Percentiles rank a stretch among this genome's conserved stretches.
Evolutionary conservation across 1,140 invertebrate species (phyloP).

Genomic region (Polypedilum pembai): DNA sequence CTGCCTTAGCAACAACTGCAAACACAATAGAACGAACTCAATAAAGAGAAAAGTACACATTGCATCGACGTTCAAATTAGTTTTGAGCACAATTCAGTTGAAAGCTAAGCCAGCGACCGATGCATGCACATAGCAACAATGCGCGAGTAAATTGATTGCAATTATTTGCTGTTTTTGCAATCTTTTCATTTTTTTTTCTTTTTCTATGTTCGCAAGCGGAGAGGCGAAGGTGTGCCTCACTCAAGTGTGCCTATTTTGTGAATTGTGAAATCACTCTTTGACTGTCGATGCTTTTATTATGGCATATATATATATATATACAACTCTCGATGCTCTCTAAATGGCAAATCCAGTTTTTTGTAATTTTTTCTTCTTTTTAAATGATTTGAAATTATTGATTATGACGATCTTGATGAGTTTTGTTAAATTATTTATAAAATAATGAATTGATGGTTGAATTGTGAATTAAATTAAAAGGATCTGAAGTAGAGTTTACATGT

Average conservation of each 20-base stretch:
- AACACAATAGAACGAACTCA: no score
- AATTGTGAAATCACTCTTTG: neutral
- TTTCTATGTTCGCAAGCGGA: neutral
- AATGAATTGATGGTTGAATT: no score
- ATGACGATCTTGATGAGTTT: no score
- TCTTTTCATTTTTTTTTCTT: neutral
- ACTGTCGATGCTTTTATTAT: constrained; percentile 6
- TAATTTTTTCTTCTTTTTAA: neutral
- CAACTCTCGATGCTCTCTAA: neutral
- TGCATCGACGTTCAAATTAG: neutral
- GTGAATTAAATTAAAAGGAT: no score
- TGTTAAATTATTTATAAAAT: no score
- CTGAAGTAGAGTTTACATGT: no score
- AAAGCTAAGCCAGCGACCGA: no score
- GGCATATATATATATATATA: neutral
- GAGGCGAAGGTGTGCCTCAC: neutral
- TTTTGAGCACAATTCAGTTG: neutral
- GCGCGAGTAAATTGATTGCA: neutral
- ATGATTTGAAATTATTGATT: no score
- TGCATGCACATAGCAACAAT: neutral
- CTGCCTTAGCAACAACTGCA: no score
- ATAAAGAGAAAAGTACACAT: neutral
- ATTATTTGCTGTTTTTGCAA: neutral
- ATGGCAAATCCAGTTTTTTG: constrained; percentile 11
- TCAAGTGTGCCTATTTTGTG: neutral